These are phyloP conservation scores for Trichogramma dendrolimi DNA, from an alignment of 2,888 invertebrate species.

Conservation along the genomic window DNA sequence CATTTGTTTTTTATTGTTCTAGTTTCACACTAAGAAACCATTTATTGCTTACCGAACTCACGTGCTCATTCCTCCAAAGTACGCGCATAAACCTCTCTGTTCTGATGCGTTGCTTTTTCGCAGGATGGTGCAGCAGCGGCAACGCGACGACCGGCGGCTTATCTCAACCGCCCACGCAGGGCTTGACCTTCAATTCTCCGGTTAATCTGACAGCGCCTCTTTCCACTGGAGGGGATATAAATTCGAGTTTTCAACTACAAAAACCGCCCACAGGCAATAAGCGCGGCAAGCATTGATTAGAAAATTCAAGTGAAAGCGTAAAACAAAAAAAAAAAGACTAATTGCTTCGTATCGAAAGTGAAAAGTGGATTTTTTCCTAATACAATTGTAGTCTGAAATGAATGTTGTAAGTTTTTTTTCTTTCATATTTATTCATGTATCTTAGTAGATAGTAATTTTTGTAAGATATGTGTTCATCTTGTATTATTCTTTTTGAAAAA, in stretches of 20 bases:
- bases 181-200: slow-evolving; percentile 48
- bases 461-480: background rate
- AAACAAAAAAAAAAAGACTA: no score
- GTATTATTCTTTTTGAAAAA: no score
- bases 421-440: background rate
- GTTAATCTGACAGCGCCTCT: slow-evolving; percentile 47
- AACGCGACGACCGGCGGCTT: slow-evolving; percentile 31
- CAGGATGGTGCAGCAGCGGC: slow-evolving; percentile 45
- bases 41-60: no score
- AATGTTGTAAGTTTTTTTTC: no score
- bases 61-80: no score
- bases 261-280: slow-evolving; percentile 67
- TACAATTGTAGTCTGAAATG: no score
- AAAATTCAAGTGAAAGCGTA: background rate
- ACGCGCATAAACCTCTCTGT: no score
- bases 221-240: slow-evolving; percentile 38
- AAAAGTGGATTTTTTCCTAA: no score
- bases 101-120: slow-evolving; percentile 29
- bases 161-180: slow-evolving; percentile 44
- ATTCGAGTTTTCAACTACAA: slow-evolving; percentile 62
- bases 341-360: no score
- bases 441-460: background rate
- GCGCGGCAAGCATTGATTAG: slow-evolving; percentile 63
- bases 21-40: background rate
- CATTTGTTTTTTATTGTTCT: background rate